Evolutionary conservation across 2,113 vertebrate genomes (phyloP).

Genomic region (Calyptomena viridis): DNA sequence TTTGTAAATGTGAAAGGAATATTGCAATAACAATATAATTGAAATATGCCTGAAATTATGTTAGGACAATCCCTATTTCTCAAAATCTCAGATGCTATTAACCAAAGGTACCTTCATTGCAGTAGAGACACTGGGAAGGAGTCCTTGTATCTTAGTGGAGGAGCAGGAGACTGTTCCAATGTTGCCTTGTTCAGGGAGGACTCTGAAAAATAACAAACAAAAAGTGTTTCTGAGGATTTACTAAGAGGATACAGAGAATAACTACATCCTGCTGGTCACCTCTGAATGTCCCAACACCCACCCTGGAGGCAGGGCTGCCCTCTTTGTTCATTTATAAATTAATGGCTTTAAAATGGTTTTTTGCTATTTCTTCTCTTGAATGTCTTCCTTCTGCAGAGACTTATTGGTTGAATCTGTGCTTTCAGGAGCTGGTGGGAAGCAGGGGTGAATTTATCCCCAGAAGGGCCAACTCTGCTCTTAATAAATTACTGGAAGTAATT

Average conservation of each 20-base stretch:
- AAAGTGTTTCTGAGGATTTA: neutral
- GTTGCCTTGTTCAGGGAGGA: neutral
- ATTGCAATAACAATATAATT: neutral
- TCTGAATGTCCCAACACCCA: neutral
- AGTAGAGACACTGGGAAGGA: neutral
- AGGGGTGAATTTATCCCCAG: neutral
- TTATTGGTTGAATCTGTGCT: neutral
- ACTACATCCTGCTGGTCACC: neutral
- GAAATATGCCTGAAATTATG: neutral
- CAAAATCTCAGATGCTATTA: neutral
- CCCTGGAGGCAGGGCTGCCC: neutral
- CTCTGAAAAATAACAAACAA: neutral
- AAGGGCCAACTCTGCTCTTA: neutral
- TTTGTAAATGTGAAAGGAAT: neutral
- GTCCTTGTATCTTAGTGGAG: neutral
- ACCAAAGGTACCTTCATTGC: neutral
- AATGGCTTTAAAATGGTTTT: neutral
- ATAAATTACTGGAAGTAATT: conserved; percentile 17
- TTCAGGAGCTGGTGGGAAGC: neutral
- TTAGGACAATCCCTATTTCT: neutral
- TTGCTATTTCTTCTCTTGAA: neutral
- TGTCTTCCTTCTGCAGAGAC: neutral
- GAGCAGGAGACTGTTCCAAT: neutral
- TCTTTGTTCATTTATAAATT: neutral
- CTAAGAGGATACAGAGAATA: neutral